Evolutionary conservation across 2,113 vertebrate genomes (phyloP).

Genomic region (Leucosticte australis): DNA sequence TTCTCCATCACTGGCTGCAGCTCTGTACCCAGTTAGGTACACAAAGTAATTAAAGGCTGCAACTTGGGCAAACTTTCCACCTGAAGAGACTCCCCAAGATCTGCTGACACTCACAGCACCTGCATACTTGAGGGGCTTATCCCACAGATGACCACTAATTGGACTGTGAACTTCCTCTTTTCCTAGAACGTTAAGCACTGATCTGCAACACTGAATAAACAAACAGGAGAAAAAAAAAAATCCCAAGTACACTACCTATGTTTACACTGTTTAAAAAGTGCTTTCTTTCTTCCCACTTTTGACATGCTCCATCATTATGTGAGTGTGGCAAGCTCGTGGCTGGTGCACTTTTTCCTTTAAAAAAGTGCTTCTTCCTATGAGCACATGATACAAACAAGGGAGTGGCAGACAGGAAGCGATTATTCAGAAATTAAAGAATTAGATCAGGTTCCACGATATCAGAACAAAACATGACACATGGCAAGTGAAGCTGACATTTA

Average conservation of each 20-base stretch:
- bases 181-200: not conserved
- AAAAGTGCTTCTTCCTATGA: slow-evolving; percentile 18
- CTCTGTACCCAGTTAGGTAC: not conserved
- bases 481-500: not conserved
- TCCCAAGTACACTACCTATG: not conserved
- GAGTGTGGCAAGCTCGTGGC: not conserved
- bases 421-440: slow-evolving; percentile 48
- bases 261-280: not conserved
- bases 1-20: not conserved
- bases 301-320: not conserved
- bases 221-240: not conserved
- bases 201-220: not conserved
- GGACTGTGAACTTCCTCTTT: not conserved
- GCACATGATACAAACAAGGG: slow-evolving; percentile 58
- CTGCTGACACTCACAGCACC: not conserved
- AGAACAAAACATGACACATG: slow-evolving; percentile 21
- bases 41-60: not conserved
- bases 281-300: not conserved
- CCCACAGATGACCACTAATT: not conserved
- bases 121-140: not conserved
- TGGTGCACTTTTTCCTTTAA: not conserved
- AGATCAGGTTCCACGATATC: slow-evolving; percentile 27
- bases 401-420: slow-evolving; percentile 53
- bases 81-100: not conserved
- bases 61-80: not conserved